A percentile compares a stretch with the other conserved stretches of the same genome.
phyloP scores from a whole-genome alignment of 1,140 invertebrate species.

The Trinorchestia longiramus region DNA sequence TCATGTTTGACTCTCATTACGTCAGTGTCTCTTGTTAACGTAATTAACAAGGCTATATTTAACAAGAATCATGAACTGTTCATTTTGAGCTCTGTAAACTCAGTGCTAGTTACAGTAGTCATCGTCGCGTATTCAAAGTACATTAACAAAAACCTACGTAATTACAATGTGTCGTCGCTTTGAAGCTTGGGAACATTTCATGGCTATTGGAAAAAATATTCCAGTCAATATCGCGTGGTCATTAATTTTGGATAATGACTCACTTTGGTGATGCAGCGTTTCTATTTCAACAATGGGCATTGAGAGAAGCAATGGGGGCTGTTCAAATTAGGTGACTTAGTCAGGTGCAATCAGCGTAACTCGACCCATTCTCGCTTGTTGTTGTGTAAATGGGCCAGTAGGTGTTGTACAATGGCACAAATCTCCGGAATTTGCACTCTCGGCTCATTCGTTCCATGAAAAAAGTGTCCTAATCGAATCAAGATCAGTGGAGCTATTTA shows the following conservation, averaged over 20 bases:
- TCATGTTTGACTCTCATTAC: no score
- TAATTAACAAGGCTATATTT: no score
- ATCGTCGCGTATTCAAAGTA: not conserved
- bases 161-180: not conserved
- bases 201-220: not conserved
- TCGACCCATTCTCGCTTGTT: not conserved
- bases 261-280: not conserved
- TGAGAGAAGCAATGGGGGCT: not conserved
- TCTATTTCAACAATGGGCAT: not conserved
- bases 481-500: not conserved
- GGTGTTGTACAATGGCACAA: not conserved
- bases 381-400: not conserved
- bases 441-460: not conserved
- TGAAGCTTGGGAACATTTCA: not conserved
- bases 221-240: not conserved
- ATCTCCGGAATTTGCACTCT: not conserved
- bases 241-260: not conserved
- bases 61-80: not conserved
- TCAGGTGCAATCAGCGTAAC: not conserved
- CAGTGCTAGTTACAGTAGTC: not conserved
- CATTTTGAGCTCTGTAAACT: not conserved
- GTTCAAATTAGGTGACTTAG: not conserved
- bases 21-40: no score
- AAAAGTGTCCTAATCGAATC: not conserved
- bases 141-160: not conserved